Evolutionary conservation across 2,113 vertebrate species (phyloP).

Genomic region (Carlito syrichta): DNA sequence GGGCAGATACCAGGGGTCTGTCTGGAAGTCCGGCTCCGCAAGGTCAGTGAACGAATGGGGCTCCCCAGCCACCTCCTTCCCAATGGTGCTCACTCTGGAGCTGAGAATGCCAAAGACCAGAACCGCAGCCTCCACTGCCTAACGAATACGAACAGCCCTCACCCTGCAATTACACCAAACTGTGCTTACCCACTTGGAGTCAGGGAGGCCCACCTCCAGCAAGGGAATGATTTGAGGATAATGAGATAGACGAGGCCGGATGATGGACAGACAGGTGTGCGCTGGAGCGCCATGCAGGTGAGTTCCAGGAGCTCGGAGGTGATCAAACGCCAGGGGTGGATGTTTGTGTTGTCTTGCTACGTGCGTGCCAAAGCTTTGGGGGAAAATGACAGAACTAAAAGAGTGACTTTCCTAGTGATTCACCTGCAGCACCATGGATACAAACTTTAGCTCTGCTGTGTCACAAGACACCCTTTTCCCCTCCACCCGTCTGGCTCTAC

Average conservation of each 20-base stretch:
- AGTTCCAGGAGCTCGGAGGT: neutral
- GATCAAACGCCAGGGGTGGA: neutral
- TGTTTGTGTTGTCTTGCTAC: rapidly evolving
- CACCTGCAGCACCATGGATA: rapidly evolving
- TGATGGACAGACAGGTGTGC: rapidly evolving
- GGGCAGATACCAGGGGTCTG: rapidly evolving
- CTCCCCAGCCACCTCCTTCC: no score
- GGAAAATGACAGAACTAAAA: neutral
- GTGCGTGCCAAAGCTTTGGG: neutral
- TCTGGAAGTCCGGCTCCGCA: neutral
- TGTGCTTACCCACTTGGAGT: neutral
- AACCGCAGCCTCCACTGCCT: rapidly evolving
- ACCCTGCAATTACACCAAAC: rapidly evolving
- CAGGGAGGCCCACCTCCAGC: neutral
- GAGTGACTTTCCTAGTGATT: neutral
- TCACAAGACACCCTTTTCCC: rapidly evolving
- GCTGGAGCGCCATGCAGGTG: rapidly evolving
- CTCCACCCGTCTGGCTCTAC: rapidly evolving
- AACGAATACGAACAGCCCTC: rapidly evolving
- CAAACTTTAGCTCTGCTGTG: rapidly evolving
- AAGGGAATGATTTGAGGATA: rapidly evolving
- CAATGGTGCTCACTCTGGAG: rapidly evolving
- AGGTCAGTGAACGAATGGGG: neutral
- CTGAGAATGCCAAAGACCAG: neutral
- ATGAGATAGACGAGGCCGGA: neutral